A percentile compares a stretch with the other conserved stretches of the same genome.
Evolutionary conservation across 2,888 invertebrate species (phyloP).

Genomic region (Drosophila rubida): DNA sequence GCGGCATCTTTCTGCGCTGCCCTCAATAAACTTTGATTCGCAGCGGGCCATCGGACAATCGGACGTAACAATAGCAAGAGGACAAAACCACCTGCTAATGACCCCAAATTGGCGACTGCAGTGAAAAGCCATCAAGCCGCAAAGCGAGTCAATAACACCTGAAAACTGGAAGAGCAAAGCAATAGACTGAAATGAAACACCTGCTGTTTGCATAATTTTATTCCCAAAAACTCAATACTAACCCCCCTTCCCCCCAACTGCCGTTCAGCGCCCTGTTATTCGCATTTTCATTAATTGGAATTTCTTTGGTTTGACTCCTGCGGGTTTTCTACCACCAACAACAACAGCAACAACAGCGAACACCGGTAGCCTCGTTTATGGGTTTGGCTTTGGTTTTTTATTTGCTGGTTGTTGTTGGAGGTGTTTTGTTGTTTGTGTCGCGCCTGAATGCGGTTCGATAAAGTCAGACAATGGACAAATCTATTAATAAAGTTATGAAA

Average conservation of each 20-base stretch:
- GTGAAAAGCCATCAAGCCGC: constrained; percentile 46
- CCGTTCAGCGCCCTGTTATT: constrained; percentile 37
- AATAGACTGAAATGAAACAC: constrained; percentile 54
- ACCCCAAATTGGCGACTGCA: constrained; percentile 71
- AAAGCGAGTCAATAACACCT: constrained; percentile 37
- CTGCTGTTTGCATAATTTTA: constrained; percentile 75
- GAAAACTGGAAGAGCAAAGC: constrained; percentile 14
- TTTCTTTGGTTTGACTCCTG: constrained; percentile 63
- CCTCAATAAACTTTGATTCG: constrained; percentile 52
- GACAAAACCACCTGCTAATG: constrained; percentile 67
- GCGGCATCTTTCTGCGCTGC: constrained; percentile 19
- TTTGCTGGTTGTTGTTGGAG: neutral
- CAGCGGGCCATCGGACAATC: constrained; percentile 3
- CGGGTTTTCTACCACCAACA: constrained; percentile 21
- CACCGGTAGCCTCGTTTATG: constrained; percentile 48
- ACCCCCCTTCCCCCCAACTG: neutral
- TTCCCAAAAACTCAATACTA: constrained; percentile 15
- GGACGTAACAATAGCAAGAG: constrained; percentile 24
- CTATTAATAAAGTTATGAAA: constrained; percentile 78
- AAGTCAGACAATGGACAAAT: constrained; percentile 64
- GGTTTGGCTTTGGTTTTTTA: constrained; percentile 31
- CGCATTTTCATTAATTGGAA: constrained; percentile 76
- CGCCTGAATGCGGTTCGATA: constrained; percentile 70
- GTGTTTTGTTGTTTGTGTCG: constrained; percentile 59
- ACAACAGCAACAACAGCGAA: constrained; percentile 42